Conservation (phyloP, 2,888 invertebrate species). For the Epirrita christyi region DNA sequence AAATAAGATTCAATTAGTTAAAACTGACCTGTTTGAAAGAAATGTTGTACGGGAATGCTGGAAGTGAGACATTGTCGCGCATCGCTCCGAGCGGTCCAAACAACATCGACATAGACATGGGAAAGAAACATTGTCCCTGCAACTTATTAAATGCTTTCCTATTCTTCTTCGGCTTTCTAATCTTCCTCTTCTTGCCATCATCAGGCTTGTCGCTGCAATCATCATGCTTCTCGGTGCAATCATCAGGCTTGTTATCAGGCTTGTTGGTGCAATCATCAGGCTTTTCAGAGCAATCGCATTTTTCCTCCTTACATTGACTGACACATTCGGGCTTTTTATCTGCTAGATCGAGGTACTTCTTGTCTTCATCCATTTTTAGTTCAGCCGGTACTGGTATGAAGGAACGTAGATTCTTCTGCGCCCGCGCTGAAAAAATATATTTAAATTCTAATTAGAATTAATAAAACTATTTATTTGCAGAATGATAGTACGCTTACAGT, state of each 20-base stretch:
- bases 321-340: constrained; percentile 66
- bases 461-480: too few species aligned
- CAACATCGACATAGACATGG: constrained; percentile 94
- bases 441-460: too few species aligned
- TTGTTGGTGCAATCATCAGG: constrained; percentile 53
- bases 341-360: constrained; percentile 62
- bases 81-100: constrained; percentile 92
- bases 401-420: constrained; percentile 72
- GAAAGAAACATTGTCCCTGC: constrained; percentile 86
- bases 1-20: background rate
- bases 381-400: constrained; percentile 75
- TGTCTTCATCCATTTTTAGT: constrained; percentile 61
- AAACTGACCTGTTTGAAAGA: constrained; percentile 92
- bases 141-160: constrained; percentile 71
- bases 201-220: constrained; percentile 60
- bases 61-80: constrained; percentile 66
- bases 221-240: constrained; percentile 60
- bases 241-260: constrained; percentile 53
- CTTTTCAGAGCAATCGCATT: constrained; percentile 62
- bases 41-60: constrained; percentile 95
- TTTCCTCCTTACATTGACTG: constrained; percentile 60
- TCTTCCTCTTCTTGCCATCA: constrained; percentile 65
- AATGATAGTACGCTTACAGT: too few species aligned
- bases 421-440: constrained; percentile 76
- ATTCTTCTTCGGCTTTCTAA: constrained; percentile 70